These are phyloP conservation scores for Colossoma macropomum DNA, from an alignment of 2,113 vertebrate genomes.

Conservation along the genomic window DNA sequence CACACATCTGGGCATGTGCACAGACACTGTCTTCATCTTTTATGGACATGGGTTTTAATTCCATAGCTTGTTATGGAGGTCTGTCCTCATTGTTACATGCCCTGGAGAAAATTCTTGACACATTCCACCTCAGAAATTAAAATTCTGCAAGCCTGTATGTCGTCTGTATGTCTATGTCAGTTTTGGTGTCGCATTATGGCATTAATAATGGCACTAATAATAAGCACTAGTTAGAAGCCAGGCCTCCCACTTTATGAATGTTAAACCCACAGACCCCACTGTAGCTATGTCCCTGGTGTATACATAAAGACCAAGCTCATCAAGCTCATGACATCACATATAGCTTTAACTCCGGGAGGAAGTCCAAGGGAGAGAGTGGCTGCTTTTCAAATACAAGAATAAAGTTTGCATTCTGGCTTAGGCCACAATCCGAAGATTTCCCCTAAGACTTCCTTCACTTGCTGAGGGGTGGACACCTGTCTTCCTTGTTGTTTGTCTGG, in stretches of 20 bases:
- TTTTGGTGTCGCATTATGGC: no score
- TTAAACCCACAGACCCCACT: no score
- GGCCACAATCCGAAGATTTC: constrained; percentile 22
- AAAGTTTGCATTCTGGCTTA: constrained; percentile 17
- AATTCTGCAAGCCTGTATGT: no score
- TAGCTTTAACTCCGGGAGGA: not conserved
- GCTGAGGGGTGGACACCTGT: constrained; percentile 41
- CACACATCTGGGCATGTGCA: not conserved
- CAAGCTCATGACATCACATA: not conserved
- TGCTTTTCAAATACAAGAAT: not conserved
- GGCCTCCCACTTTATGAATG: no score
- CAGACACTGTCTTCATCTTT: not conserved
- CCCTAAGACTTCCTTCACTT: constrained; percentile 24
- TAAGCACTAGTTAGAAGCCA: no score
- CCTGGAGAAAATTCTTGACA: no score
- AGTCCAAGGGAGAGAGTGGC: not conserved
- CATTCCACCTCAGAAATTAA: no score
- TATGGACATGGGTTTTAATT: not conserved
- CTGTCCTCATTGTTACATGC: no score
- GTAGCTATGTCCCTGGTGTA: no score
- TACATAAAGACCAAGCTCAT: no score
- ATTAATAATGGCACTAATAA: no score
- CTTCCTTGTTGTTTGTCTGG: constrained; percentile 52
- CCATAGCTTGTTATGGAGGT: not conserved
- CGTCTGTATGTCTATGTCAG: no score